Percentiles rank a stretch among this genome's conserved stretches.
Evolutionary conservation across 1,140 invertebrate genomes (phyloP).

Genomic region (Ostrea denselamellosa): DNA sequence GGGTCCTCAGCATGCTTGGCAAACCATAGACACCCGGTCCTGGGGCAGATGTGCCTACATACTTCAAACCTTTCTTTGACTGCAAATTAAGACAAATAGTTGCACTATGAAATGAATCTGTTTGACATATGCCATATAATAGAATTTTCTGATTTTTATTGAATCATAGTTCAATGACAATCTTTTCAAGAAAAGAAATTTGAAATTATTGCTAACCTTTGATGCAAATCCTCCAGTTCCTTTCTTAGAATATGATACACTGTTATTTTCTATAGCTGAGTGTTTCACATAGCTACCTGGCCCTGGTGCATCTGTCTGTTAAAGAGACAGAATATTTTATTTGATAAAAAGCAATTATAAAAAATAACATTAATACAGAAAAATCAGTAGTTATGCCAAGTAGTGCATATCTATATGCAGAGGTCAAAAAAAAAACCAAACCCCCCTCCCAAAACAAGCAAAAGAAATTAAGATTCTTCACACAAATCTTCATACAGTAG

Average conservation of each 20-base stretch:
- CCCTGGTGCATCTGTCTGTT: conserved; percentile 75
- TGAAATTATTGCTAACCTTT: conserved; percentile 65
- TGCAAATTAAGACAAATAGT: conserved; percentile 48
- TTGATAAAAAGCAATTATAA: background rate
- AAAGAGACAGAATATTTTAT: conserved; percentile 27
- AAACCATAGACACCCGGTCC: conserved; percentile 74
- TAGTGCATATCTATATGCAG: too few species aligned
- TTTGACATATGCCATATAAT: background rate
- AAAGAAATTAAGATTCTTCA: too few species aligned
- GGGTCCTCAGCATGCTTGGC: conserved; percentile 67
- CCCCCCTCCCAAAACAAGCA: too few species aligned
- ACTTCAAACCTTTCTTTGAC: conserved; percentile 63
- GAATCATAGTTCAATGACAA: background rate
- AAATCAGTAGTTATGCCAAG: too few species aligned
- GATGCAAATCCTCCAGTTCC: conserved; percentile 77
- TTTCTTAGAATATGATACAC: conserved; percentile 74
- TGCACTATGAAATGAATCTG: background rate
- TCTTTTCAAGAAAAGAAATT: background rate
- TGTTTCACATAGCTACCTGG: conserved; percentile 74
- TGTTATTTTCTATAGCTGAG: conserved; percentile 65
- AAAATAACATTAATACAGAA: too few species aligned
- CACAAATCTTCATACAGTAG: too few species aligned
- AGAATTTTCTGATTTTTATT: background rate
- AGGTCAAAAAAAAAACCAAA: too few species aligned
- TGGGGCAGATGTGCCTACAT: conserved; percentile 65